phyloP scores from a whole-genome alignment of 2,888 invertebrate species.

The Himalopsyche anomala region DNA sequence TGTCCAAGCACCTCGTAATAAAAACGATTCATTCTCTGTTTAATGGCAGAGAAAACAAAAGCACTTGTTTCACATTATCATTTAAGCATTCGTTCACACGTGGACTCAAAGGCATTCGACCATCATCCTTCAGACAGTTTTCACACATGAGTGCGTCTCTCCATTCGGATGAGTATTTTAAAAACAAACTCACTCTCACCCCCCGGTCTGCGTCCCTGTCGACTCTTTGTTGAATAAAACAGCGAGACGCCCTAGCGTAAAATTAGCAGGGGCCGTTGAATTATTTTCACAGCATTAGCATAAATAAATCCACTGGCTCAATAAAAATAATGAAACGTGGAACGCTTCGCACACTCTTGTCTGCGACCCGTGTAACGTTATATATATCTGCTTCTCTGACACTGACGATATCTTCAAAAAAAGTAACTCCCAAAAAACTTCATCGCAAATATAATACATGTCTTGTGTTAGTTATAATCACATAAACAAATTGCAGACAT shows the following conservation, averaged over 20 bases:
- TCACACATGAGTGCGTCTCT: not conserved
- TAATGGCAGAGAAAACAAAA: not conserved
- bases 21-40: no score
- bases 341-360: constrained; percentile 1
- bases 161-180: constrained; percentile 36
- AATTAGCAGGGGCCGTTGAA: constrained; percentile 64
- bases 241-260: constrained; percentile 63
- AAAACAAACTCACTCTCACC: not conserved
- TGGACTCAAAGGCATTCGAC: constrained; percentile 1
- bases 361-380: not conserved
- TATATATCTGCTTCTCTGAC: not conserved
- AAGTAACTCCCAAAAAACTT: no score
- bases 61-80: not conserved
- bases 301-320: constrained; percentile 63
- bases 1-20: no score
- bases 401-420: not conserved
- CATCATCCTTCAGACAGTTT: constrained; percentile 19
- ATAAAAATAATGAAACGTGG: constrained; percentile 63
- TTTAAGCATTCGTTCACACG: not conserved
- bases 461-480: no score
- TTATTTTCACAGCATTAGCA: constrained; percentile 65
- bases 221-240: constrained; percentile 54
- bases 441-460: no score
- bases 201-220: constrained; percentile 3
- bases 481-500: no score